These are phyloP conservation scores for Ophiodon elongatus DNA, from an alignment of 2,113 vertebrate species.

Conservation along the genomic window DNA sequence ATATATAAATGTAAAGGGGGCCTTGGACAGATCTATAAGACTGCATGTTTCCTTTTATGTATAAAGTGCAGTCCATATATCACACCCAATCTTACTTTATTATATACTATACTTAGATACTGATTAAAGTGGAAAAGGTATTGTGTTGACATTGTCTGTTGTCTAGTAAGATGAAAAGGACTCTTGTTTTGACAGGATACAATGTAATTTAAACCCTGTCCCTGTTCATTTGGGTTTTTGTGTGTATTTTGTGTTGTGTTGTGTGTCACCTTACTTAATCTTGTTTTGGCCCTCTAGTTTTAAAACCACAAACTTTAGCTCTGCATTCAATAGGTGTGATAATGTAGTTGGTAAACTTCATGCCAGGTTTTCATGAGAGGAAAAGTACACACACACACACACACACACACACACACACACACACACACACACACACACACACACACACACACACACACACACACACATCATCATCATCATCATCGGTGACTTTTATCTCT, in stretches of 20 bases:
- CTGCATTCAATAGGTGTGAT: background rate
- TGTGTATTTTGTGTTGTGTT: too few species aligned
- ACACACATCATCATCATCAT: too few species aligned
- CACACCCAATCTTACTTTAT: conserved; percentile 32
- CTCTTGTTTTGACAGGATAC: background rate
- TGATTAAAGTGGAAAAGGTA: conserved; percentile 26
- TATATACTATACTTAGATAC: background rate
- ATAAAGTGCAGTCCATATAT: conserved; percentile 34
- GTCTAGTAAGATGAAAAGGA: background rate
- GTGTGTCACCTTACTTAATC: too few species aligned
- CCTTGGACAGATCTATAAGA: background rate
- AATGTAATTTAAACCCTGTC: background rate
- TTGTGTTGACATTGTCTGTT: background rate
- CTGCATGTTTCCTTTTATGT: conserved; percentile 21
- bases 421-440: too few species aligned
- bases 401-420: too few species aligned
- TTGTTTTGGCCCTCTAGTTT: background rate
- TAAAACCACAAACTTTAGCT: background rate
- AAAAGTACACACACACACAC: conserved; percentile 25
- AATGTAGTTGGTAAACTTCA: conserved; percentile 11
- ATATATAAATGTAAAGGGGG: conserved; percentile 35
- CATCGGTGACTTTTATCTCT: conserved; percentile 31
- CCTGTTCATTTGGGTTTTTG: background rate
- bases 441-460: too few species aligned
- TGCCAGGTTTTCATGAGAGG: conserved; percentile 32